Percentiles rank a stretch among this genome's conserved stretches.
Conservation (phyloP, 35 echinoderm and acorn worm species). For the Apostichopus parvimensis region DNA sequence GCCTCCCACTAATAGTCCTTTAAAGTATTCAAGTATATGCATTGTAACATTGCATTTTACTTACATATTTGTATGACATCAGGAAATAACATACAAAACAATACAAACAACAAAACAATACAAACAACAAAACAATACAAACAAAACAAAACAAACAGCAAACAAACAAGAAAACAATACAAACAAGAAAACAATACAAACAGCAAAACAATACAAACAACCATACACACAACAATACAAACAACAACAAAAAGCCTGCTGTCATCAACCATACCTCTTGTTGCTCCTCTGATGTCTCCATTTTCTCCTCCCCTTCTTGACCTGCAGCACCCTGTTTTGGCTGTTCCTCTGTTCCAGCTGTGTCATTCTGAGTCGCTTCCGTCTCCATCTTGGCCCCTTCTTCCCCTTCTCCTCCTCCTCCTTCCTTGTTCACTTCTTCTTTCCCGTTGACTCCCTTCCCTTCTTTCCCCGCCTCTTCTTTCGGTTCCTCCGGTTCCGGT, state of each 20-base stretch:
- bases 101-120: too few relatives aligned
- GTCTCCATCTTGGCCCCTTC: conserved; percentile 34
- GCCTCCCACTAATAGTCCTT: too few relatives aligned
- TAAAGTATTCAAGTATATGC: too few relatives aligned
- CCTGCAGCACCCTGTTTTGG: background rate
- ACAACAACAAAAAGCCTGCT: background rate
- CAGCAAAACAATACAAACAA: too few relatives aligned
- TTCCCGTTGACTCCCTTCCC: conserved; percentile 31
- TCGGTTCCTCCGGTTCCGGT: conserved; percentile 59
- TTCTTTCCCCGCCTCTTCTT: conserved; percentile 34
- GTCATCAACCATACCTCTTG: background rate
- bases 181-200: too few relatives aligned
- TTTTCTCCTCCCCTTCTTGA: background rate
- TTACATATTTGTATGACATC: too few relatives aligned
- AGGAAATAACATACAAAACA: too few relatives aligned
- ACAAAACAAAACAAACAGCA: too few relatives aligned
- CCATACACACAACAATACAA: too few relatives aligned
- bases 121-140: too few relatives aligned
- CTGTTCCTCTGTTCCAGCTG: background rate
- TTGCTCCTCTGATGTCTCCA: conserved; percentile 6
- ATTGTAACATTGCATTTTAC: too few relatives aligned
- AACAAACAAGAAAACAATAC: too few relatives aligned
- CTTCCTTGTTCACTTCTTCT: conserved; percentile 20
- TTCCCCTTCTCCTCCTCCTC: background rate
- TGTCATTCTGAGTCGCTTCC: conserved; percentile 7